Evolutionary conservation across 1,140 invertebrate genomes (phyloP).

Genomic region (Sinonovacula constricta): DNA sequence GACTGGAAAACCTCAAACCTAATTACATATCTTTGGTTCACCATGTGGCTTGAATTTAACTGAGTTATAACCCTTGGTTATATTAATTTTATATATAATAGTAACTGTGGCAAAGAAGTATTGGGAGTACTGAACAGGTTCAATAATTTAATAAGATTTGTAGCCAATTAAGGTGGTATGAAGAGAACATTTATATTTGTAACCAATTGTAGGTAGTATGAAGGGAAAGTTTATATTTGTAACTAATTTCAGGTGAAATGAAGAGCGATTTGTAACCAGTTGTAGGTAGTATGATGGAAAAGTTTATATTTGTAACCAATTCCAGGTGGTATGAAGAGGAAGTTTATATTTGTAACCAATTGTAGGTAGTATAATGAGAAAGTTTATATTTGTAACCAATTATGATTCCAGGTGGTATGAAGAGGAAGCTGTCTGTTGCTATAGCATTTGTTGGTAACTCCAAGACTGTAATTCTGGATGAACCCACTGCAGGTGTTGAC

Average conservation of each 20-base stretch:
- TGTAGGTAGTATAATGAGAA: background rate
- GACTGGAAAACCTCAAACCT: too few species aligned
- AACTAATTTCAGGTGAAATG: background rate
- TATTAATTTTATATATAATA: too few species aligned
- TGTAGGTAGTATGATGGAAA: background rate
- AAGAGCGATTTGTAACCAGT: background rate
- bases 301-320: background rate
- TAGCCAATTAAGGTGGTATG: background rate
- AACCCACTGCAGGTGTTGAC: slow-evolving; percentile 83
- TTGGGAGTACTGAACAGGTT: too few species aligned
- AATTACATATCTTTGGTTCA: too few species aligned
- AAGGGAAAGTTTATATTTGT: background rate
- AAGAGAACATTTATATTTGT: background rate
- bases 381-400: background rate
- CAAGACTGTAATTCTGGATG: slow-evolving; percentile 80
- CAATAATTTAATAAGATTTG: background rate
- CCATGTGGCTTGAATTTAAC: too few species aligned
- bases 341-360: slow-evolving; percentile 72
- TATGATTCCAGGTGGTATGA: slow-evolving; percentile 78
- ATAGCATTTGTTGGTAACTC: slow-evolving; percentile 82
- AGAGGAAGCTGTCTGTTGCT: slow-evolving; percentile 82
- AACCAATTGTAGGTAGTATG: too few species aligned
- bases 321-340: slow-evolving; percentile 82
- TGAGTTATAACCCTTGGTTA: too few species aligned
- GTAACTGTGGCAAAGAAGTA: too few species aligned